phyloP scores from a whole-genome alignment of 2,797 vertebrate genomes.

The Sebastolobus alascanus region DNA sequence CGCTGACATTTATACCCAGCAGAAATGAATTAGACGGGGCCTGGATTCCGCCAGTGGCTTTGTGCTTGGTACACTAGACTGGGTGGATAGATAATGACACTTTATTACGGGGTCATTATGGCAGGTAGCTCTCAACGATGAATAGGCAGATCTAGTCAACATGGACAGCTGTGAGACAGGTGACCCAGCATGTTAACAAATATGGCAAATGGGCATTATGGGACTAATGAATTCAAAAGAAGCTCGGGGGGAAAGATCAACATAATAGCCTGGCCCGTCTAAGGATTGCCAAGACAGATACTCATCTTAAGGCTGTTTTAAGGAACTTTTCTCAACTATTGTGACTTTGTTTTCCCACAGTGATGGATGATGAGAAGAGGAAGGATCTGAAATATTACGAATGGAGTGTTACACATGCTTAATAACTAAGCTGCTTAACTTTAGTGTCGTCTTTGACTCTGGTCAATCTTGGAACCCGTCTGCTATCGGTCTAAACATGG shows the following conservation, averaged over 20 bases:
- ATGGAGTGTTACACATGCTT: slow-evolving; percentile 17
- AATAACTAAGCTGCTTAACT: slow-evolving; percentile 3
- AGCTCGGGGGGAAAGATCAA: slow-evolving; percentile 73
- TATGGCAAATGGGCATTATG: slow-evolving; percentile 81
- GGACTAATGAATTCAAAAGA: slow-evolving; percentile 80
- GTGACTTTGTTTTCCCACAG: slow-evolving; percentile 74
- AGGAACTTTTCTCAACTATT: slow-evolving; percentile 53
- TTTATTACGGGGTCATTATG: slow-evolving; percentile 83
- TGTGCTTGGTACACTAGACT: slow-evolving; percentile 81
- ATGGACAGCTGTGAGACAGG: slow-evolving; percentile 82
- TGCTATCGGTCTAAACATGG: too few relatives aligned
- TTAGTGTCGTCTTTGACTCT: not conserved
- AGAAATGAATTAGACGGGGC: slow-evolving; percentile 81
- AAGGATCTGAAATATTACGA: slow-evolving; percentile 19
- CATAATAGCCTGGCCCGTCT: slow-evolving; percentile 69
- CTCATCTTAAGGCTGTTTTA: slow-evolving; percentile 61
- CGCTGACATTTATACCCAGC: slow-evolving; percentile 86
- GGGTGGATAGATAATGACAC: slow-evolving; percentile 84
- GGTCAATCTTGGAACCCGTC: too few relatives aligned
- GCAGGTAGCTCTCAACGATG: slow-evolving; percentile 82
- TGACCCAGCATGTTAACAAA: slow-evolving; percentile 82
- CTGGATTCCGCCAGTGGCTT: slow-evolving; percentile 81
- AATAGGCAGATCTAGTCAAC: slow-evolving; percentile 81
- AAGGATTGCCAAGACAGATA: slow-evolving; percentile 73
- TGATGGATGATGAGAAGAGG: slow-evolving; percentile 38